Base-by-base conservation (phyloP, 2,888 invertebrate species). In the Nezara viridula region DNA sequence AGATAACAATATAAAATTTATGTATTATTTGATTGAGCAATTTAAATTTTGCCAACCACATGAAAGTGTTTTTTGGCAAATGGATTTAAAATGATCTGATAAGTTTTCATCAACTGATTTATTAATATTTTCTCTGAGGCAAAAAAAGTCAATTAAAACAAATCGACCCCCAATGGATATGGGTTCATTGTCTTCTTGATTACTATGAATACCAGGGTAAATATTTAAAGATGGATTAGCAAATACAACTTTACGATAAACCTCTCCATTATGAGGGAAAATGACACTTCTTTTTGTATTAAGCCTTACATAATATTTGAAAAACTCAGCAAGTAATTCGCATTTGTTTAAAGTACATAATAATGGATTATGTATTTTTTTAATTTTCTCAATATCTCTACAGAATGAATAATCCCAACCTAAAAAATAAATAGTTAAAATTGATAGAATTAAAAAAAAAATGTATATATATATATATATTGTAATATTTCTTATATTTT, bases 1-100 rank as follows among this genome's bases (percentile, higher is more conserved):
- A n/a, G n/a, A n/a, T n/a, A n/a, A n/a, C n/a, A n/a, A 49, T 14
- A 49, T 49, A 49, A 21, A 1, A 4, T 50, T 21, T 50, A 93
- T 50, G 19, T 21, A 50, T 50, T 55, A 9, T n/a, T 55, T 16
- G n/a, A 55, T n/a, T n/a, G n/a, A n/a, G 12, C n/a, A 55, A 52
- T n/a, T 86, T 55, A 10, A 55, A 16, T 60, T 60, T 27, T 60
- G 60, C 60, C 60, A 60, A 60, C 60, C 60, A 60, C 60, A 60
- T 60, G 32, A 4, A 60, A 60, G 60, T 32, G 60, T 60, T 60
- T 60, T 12, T 16, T 32, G 60, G 32, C 60, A 60, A 60, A 60
- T 32, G 27, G 60, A 60, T 32, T 60, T 24, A 60, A 60, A 60
- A 60, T 60, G 60, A 32, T 60, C 60, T 2, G 14, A 60, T 16